These are phyloP conservation scores for Enteromius unitaeniatus DNA, from an alignment of 2,797 vertebrate genomes.

Conservation along the genomic window DNA sequence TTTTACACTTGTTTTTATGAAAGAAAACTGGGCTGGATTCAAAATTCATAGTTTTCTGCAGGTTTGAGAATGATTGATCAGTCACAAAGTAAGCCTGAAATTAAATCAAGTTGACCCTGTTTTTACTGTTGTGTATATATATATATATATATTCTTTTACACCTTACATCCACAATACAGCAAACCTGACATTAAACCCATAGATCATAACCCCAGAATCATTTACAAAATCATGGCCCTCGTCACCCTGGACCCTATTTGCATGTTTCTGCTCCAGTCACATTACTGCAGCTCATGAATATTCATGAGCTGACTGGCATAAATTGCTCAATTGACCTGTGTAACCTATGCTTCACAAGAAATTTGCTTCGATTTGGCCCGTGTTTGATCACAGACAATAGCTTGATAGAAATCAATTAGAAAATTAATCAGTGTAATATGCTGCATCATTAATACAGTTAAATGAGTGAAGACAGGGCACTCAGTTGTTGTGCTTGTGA, in stretches of 20 bases:
- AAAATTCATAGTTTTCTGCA: background rate
- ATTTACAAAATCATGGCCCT: background rate
- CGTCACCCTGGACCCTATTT: background rate
- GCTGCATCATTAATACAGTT: slow-evolving; percentile 59
- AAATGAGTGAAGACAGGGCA: slow-evolving; percentile 33
- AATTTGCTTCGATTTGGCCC: slow-evolving; percentile 54
- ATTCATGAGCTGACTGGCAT: slow-evolving; percentile 73
- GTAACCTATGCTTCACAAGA: slow-evolving; percentile 67
- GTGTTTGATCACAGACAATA: slow-evolving; percentile 57
- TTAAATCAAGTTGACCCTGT: background rate
- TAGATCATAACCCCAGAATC: slow-evolving; percentile 12
- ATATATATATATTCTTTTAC: too few relatives aligned
- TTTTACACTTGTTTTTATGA: background rate
- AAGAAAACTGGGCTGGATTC: background rate
- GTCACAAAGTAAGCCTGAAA: background rate
- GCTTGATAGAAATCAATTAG: slow-evolving; percentile 54
- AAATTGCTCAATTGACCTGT: slow-evolving; percentile 76
- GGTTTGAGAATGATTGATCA: background rate
- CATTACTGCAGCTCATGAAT: slow-evolving; percentile 72
- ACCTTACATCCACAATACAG: background rate
- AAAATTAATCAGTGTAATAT: slow-evolving; percentile 61
- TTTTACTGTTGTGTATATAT: background rate
- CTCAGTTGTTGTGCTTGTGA: background rate
- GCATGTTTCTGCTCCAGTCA: slow-evolving; percentile 59
- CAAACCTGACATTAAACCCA: slow-evolving; percentile 13